phyloP scores from a whole-genome alignment of 2,888 invertebrate genomes.

The Polydrusus tereticollis region DNA sequence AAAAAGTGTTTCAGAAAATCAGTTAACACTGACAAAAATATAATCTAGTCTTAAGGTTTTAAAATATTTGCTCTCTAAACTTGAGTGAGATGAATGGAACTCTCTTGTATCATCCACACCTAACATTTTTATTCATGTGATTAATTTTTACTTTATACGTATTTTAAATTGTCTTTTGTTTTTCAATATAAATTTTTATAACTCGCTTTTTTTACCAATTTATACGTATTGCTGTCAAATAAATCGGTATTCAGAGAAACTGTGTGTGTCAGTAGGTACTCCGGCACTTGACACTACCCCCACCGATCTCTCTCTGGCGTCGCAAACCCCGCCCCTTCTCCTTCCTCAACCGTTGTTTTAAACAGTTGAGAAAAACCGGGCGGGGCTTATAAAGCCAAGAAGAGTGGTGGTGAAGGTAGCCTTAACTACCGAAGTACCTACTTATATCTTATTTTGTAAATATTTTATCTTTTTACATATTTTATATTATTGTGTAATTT shows the following conservation, averaged over 20 bases:
- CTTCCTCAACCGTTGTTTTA: too few relatives aligned
- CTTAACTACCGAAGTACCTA: not conserved
- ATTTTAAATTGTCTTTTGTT: not conserved
- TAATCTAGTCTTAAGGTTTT: not conserved
- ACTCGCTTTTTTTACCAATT: not conserved
- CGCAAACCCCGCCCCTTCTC: too few relatives aligned
- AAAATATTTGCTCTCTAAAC: not conserved
- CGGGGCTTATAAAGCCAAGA: too few relatives aligned
- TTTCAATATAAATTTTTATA: not conserved
- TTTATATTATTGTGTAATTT: not conserved
- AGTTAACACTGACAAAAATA: not conserved
- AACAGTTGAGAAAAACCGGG: too few relatives aligned
- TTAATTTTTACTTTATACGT: conserved; percentile 4
- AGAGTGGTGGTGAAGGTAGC: not conserved
- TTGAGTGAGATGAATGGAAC: not conserved
- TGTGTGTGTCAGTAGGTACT: too few relatives aligned
- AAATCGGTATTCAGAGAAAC: too few relatives aligned
- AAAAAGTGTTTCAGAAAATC: too few relatives aligned
- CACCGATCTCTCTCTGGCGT: too few relatives aligned
- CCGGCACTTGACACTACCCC: too few relatives aligned
- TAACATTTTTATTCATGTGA: not conserved
- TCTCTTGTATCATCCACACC: not conserved
- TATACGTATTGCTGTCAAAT: too few relatives aligned
- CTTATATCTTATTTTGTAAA: conserved; percentile 13
- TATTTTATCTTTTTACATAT: not conserved